Conservation (phyloP, 2,113 vertebrate genomes). For the Nesoenas mayeri region DNA sequence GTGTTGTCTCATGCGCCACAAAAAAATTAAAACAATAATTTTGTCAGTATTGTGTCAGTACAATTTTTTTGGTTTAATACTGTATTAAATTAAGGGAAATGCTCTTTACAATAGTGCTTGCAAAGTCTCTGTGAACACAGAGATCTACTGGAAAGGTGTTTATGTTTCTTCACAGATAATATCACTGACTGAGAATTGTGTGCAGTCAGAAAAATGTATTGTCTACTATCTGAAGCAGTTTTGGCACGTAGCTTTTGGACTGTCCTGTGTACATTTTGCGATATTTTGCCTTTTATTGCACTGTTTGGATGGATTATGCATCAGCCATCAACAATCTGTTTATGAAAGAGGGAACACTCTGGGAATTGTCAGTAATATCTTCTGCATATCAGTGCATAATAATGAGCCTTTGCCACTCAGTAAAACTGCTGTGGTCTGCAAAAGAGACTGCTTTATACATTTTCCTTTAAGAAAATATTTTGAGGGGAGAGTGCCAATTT, state of each 20-base stretch:
- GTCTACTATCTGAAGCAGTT: background rate
- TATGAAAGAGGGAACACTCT: slow-evolving; percentile 51
- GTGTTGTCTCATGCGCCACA: background rate
- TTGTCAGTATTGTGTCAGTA: background rate
- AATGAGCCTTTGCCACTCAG: slow-evolving; percentile 68
- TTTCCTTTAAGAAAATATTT: slow-evolving; percentile 6
- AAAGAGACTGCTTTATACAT: slow-evolving; percentile 39
- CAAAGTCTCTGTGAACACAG: background rate
- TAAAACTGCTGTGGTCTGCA: slow-evolving; percentile 69
- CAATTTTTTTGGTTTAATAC: background rate
- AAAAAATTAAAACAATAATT: background rate
- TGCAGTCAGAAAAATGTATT: background rate
- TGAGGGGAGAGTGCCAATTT: background rate
- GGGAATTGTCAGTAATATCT: slow-evolving; percentile 69
- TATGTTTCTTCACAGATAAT: background rate
- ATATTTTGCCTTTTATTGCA: slow-evolving; percentile 59
- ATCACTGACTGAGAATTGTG: background rate
- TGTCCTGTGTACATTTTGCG: slow-evolving; percentile 12
- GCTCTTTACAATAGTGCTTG: background rate
- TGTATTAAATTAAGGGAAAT: background rate
- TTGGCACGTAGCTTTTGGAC: background rate
- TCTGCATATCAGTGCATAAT: slow-evolving; percentile 67
- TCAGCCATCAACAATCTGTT: slow-evolving; percentile 63
- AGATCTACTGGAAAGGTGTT: background rate
- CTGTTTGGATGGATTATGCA: slow-evolving; percentile 55